A percentile compares a stretch with the other conserved stretches of the same genome.
These are phyloP conservation scores for Acleris emargana DNA, from an alignment of 2,888 invertebrate species.

Conservation along the genomic window DNA sequence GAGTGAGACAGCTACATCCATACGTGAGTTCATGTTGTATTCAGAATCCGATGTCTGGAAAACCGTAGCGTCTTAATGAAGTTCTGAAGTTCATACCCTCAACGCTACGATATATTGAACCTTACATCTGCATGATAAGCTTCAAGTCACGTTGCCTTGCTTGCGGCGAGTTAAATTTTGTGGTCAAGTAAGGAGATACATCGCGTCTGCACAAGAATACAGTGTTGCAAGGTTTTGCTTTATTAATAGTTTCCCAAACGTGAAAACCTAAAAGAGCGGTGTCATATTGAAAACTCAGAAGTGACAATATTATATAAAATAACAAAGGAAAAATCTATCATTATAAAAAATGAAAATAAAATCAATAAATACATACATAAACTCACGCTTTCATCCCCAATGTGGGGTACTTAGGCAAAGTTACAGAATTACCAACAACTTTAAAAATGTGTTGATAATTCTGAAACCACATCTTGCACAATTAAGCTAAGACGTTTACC, in stretches of 20 bases:
- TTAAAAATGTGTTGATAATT: too few species aligned
- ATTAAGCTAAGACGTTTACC: too few species aligned
- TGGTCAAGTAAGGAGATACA: constrained; percentile 47
- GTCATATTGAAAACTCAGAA: too few species aligned
- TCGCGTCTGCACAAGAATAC: neutral
- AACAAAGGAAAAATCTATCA: too few species aligned
- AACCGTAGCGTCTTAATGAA: constrained; percentile 77
- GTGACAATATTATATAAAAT: too few species aligned
- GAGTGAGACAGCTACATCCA: constrained; percentile 9
- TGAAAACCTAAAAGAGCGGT: neutral
- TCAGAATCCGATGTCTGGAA: constrained; percentile 42
- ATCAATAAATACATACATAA: too few species aligned
- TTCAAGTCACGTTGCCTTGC: constrained; percentile 45
- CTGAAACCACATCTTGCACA: too few species aligned
- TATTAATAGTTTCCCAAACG: neutral
- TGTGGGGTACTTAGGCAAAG: too few species aligned
- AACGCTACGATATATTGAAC: constrained; percentile 47
- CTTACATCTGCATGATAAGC: constrained; percentile 52
- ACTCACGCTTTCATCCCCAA: too few species aligned
- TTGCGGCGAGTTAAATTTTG: constrained; percentile 49
- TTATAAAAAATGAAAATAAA: too few species aligned
- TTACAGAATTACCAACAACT: too few species aligned
- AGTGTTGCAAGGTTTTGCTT: constrained; percentile 6
- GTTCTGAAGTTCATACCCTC: constrained; percentile 58
- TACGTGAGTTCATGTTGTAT: constrained; percentile 17